These are phyloP conservation scores for cat (Felis catus) DNA, from an alignment of 2,113 vertebrate genomes.

Conservation along the genomic window F.catus_Fca126_mat1.0 CM031418.1:88060501-88061000, in stretches of 20 bases:
- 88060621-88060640: constrained; percentile 7
- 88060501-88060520: not conserved
- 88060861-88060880: not conserved
- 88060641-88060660: not conserved
- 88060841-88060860: not conserved
- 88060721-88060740: not conserved
- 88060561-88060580: not conserved
- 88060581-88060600: not conserved
- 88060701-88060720: not conserved
- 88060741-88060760: not conserved
- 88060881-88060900: not conserved
- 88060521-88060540: not conserved
- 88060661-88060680: not conserved
- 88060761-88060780: not conserved
- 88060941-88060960: constrained; percentile 8
- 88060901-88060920: not conserved
- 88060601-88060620: not conserved
- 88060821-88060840: not conserved
- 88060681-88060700: not conserved
- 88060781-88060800: not conserved
- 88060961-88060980: not conserved
- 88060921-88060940: not conserved
- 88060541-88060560: not conserved
- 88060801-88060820: not conserved
- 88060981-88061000: not conserved